phyloP scores from a whole-genome alignment of 1,140 invertebrate genomes.

The Parapsyche elsis region DNA sequence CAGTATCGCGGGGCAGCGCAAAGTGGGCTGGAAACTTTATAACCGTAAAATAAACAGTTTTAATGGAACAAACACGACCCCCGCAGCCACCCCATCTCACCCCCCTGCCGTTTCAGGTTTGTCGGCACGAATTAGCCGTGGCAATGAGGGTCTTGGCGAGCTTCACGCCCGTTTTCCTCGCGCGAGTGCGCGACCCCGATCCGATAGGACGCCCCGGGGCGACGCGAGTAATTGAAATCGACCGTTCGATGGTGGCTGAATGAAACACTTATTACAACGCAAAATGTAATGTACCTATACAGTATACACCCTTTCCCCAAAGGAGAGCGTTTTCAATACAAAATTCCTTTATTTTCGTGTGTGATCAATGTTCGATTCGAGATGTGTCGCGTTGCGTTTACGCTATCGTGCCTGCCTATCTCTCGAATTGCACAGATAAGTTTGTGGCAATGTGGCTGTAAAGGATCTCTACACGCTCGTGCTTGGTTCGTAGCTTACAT shows the following conservation, averaged over 20 bases:
- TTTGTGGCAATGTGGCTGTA: too few species aligned
- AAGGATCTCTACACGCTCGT: too few species aligned
- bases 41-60: conserved; percentile 48
- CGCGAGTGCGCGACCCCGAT: background rate
- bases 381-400: too few species aligned
- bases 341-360: too few species aligned
- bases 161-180: background rate
- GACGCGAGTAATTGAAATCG: conserved; percentile 24
- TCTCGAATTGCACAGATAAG: too few species aligned
- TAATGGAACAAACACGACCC: conserved; percentile 42
- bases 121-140: conserved; percentile 11
- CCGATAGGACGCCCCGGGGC: conserved; percentile 1
- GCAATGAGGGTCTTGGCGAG: background rate
- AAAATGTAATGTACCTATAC: too few species aligned
- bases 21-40: conserved; percentile 44
- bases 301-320: too few species aligned
- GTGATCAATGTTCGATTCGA: too few species aligned
- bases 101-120: background rate
- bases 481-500: too few species aligned
- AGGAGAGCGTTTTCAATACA: too few species aligned
- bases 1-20: background rate
- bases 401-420: too few species aligned
- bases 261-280: too few species aligned
- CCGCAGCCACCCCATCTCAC: background rate
- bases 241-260: background rate